Percentiles rank a stretch among this genome's conserved stretches.
Conservation (phyloP, 1,140 invertebrate genomes). For the Caenorhabditis latens region DNA sequence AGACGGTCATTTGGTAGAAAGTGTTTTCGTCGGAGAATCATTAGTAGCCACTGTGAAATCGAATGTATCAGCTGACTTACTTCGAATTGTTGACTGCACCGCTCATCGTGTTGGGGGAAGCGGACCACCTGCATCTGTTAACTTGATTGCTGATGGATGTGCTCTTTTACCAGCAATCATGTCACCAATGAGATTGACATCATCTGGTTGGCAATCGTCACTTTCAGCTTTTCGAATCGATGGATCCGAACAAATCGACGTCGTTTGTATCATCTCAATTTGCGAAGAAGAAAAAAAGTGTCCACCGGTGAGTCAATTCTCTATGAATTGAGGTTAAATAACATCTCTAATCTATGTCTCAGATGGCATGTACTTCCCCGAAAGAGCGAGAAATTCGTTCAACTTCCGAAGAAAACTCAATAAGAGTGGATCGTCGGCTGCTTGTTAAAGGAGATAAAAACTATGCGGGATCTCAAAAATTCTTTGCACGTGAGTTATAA, state of each 20-base stretch:
- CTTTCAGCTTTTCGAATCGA: constrained; percentile 61
- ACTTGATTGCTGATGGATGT: constrained; percentile 61
- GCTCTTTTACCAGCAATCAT: constrained; percentile 58
- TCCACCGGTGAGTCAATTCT: constrained; percentile 5
- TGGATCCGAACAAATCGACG: constrained; percentile 58
- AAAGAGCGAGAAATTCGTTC: constrained; percentile 3
- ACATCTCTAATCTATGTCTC: not conserved
- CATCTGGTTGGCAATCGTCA: constrained; percentile 54
- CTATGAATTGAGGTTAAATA: not conserved
- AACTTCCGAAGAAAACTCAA: constrained; percentile 28
- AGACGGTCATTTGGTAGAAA: constrained; percentile 45
- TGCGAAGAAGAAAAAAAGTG: constrained; percentile 39
- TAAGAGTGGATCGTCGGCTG: constrained; percentile 36
- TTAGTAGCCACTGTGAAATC: constrained; percentile 1
- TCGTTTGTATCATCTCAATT: constrained; percentile 55
- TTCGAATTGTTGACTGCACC: constrained; percentile 56
- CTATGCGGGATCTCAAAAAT: constrained; percentile 52
- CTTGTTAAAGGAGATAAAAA: constrained; percentile 38
- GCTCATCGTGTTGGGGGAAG: constrained; percentile 47
- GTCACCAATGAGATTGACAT: constrained; percentile 54
- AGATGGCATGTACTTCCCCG: constrained; percentile 22
- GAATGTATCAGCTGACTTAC: constrained; percentile 43
- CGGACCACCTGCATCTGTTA: constrained; percentile 33
- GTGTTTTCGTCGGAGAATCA: constrained; percentile 50
- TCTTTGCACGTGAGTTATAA: constrained; percentile 31